A percentile compares a stretch with the other conserved stretches of the same genome.
Evolutionary conservation across 2,888 invertebrate genomes (phyloP).

Genomic region (Euplagia quadripunctaria): DNA sequence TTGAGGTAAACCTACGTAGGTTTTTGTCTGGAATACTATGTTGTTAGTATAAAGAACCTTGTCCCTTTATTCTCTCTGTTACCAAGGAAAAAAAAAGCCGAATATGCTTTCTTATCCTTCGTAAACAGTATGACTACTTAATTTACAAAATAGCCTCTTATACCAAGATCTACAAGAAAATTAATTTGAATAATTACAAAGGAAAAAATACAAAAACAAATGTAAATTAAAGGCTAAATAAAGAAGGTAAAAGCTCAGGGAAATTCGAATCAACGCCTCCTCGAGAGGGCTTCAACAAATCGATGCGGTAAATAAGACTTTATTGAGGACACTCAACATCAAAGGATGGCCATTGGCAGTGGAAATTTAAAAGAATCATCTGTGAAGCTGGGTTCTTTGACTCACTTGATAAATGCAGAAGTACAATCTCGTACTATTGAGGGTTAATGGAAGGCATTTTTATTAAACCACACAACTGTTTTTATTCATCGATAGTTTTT

Average conservation of each 20-base stretch:
- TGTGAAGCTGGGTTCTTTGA: conserved; percentile 18
- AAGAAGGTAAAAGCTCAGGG: conserved; percentile 27
- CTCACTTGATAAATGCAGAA: neutral
- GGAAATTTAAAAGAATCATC: conserved; percentile 31
- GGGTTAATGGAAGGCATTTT: neutral
- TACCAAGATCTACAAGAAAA: conserved; percentile 6
- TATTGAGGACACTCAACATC: conserved; percentile 40
- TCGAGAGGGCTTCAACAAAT: conserved; percentile 42
- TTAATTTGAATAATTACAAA: conserved; percentile 14
- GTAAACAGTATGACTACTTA: conserved; percentile 1
- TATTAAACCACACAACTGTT: neutral
- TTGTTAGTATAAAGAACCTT: neutral
- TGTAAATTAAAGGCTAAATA: conserved; percentile 16
- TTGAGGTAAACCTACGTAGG: neutral
- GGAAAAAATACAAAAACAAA: conserved; percentile 7
- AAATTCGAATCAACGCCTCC: conserved; percentile 35
- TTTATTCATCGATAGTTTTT: neutral
- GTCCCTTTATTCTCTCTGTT: neutral
- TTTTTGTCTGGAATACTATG: neutral
- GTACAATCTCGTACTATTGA: neutral
- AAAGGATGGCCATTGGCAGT: conserved; percentile 38
- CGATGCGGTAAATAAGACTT: conserved; percentile 52
- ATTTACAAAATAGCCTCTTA: conserved; percentile 5
- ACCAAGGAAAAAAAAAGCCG: neutral
- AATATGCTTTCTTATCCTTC: neutral